Evolutionary conservation across 2,113 vertebrate genomes (phyloP).

Genomic region (Xerus inauris): DNA sequence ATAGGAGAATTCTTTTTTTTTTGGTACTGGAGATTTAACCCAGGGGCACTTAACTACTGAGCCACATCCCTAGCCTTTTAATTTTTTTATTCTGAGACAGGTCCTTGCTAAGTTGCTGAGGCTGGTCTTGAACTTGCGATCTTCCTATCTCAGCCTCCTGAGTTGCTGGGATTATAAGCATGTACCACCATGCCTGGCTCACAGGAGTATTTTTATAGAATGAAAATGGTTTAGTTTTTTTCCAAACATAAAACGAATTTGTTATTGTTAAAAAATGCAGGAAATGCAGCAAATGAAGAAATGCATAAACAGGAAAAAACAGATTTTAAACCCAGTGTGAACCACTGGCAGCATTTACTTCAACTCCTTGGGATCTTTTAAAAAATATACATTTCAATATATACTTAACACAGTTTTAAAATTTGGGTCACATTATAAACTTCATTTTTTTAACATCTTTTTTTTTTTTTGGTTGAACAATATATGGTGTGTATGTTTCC

Average conservation of each 20-base stretch:
- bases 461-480: neutral
- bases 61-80: neutral
- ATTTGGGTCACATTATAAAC: neutral
- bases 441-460: neutral
- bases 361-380: neutral
- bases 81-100: no score
- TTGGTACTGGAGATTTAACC: no score
- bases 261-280: neutral
- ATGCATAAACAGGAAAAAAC: neutral
- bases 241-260: slow-evolving; percentile 18
- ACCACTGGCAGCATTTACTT: neutral
- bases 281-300: neutral
- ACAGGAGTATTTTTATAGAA: neutral
- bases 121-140: no score
- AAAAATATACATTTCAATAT: neutral
- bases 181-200: no score
- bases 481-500: neutral
- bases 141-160: no score
- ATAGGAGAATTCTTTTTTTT: neutral
- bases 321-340: neutral
- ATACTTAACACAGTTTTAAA: neutral
- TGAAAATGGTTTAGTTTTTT: neutral
- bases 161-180: no score
- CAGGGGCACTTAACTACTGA: no score
- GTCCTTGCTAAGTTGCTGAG: no score